phyloP scores from a whole-genome alignment of 2,113 vertebrate genomes.

The Ceratotherium simum region DNA sequence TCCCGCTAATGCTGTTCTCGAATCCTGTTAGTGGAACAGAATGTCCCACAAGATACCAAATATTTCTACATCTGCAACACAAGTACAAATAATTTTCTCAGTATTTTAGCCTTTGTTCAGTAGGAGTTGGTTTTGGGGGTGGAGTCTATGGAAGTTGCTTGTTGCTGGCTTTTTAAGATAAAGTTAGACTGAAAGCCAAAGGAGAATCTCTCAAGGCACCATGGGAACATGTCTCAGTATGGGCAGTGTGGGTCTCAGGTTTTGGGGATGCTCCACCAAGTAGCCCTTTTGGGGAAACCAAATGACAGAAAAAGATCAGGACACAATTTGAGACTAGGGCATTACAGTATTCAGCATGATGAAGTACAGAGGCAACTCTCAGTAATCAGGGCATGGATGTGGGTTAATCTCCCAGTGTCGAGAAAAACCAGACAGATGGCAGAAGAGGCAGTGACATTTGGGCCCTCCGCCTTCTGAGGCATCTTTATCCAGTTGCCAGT shows the following conservation, averaged over 20 bases:
- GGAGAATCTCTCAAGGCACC: background rate
- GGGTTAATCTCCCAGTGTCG: background rate
- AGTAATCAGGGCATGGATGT: background rate
- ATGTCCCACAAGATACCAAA: conserved; percentile 33
- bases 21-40: conserved; percentile 41
- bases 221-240: background rate
- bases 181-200: background rate
- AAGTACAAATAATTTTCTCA: conserved; percentile 50
- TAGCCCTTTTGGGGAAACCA: background rate
- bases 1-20: conserved; percentile 23
- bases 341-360: background rate
- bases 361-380: background rate
- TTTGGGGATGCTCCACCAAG: background rate
- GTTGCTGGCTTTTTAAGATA: background rate
- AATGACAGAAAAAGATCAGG: background rate
- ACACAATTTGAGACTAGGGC: background rate
- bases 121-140: background rate
- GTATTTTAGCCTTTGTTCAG: background rate
- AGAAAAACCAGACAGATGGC: background rate
- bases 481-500: background rate
- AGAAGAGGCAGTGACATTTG: background rate
- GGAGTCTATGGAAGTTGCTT: background rate
- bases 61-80: conserved; percentile 43
- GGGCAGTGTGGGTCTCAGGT: background rate
- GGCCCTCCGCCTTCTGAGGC: background rate